These are phyloP conservation scores for Medauroidea extradentata DNA, from an alignment of 1,140 invertebrate genomes.

Conservation along the genomic window DNA sequence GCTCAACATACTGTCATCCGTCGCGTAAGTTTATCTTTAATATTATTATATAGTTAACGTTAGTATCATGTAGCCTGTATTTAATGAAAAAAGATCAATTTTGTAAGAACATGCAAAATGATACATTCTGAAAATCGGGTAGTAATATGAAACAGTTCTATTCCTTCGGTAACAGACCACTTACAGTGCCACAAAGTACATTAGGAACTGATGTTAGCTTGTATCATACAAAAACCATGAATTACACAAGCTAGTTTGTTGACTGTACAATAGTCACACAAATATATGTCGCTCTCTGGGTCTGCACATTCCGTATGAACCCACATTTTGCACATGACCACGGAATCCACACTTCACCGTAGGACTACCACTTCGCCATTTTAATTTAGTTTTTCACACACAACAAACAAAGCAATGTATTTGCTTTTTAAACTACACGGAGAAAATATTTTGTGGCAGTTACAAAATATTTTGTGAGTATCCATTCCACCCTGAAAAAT, in stretches of 20 bases:
- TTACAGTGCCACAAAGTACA: too few species aligned
- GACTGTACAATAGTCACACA: constrained; percentile 1
- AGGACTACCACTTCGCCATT: too few species aligned
- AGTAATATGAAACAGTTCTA: too few species aligned
- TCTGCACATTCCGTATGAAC: neutral
- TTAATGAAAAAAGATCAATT: neutral
- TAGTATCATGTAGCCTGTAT: neutral
- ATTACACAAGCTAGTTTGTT: neutral
- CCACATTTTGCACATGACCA: neutral
- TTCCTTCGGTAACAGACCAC: too few species aligned
- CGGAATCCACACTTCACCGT: neutral
- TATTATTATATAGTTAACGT: neutral
- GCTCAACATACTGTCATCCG: neutral
- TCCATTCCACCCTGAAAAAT: too few species aligned
- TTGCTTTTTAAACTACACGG: too few species aligned
- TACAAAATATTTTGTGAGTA: too few species aligned
- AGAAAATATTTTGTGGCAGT: too few species aligned
- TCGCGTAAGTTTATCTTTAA: neutral
- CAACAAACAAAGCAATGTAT: too few species aligned
- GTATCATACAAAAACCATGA: too few species aligned
- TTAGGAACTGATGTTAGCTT: too few species aligned
- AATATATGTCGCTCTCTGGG: neutral
- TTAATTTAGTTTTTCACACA: too few species aligned
- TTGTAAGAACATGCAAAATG: neutral
- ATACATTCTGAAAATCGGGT: neutral